Evolutionary conservation across 2,113 vertebrate genomes (phyloP).

Genomic region (Sinocyclocheilus anophthalmus): DNA sequence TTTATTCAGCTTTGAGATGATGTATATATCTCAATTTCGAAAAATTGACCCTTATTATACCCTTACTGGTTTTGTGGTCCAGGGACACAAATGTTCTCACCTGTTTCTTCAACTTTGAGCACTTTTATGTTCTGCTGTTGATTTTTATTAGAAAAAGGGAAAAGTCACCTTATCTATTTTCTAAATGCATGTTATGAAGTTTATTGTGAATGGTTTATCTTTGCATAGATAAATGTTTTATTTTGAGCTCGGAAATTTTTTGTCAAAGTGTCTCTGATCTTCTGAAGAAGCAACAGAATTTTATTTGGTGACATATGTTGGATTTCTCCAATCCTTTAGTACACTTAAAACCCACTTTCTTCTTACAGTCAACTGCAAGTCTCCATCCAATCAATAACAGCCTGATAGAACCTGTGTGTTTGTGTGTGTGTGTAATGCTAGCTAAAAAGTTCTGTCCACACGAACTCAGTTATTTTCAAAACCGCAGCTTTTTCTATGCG

Average conservation of each 20-base stretch:
- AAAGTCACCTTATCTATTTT: background rate
- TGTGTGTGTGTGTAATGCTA: background rate
- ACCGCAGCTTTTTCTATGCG: too few relatives aligned
- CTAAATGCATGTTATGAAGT: background rate
- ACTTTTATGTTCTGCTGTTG: background rate
- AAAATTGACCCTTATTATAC: too few relatives aligned
- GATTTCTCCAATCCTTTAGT: background rate
- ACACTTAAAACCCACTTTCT: background rate
- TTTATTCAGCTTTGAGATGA: too few relatives aligned
- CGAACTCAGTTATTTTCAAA: too few relatives aligned
- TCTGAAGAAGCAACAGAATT: background rate
- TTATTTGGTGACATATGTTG: too few relatives aligned
- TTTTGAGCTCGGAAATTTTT: too few relatives aligned
- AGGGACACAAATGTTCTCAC: too few relatives aligned
- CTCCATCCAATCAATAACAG: background rate
- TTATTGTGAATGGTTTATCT: background rate
- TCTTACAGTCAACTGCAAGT: background rate
- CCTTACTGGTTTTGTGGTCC: too few relatives aligned
- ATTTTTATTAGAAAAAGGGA: too few relatives aligned
- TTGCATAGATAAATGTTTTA: background rate
- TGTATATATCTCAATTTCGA: too few relatives aligned
- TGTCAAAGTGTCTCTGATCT: background rate
- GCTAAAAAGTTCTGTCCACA: too few relatives aligned
- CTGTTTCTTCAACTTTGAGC: background rate
- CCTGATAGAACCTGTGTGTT: background rate